These are phyloP conservation scores for Opisthocomus hoazin DNA, from an alignment of 2,113 vertebrate genomes.

Conservation along the genomic window DNA sequence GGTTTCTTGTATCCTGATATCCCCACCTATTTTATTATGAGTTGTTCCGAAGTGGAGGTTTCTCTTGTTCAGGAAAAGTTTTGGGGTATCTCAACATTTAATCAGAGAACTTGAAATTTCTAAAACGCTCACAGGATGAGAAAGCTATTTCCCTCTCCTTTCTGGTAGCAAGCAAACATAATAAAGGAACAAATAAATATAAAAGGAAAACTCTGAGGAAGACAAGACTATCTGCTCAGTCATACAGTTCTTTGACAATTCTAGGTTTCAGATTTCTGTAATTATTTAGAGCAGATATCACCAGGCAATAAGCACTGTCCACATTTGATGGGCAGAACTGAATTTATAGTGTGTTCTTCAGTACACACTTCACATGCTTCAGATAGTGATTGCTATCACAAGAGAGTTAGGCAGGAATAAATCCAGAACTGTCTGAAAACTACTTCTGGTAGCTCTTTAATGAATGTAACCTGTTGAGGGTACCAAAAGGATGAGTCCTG, in stretches of 20 bases:
- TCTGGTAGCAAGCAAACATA: neutral
- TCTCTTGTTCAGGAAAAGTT: neutral
- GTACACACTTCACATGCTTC: neutral
- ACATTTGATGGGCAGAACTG: neutral
- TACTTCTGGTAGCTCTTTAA: neutral
- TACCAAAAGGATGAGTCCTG: neutral
- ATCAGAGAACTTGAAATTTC: neutral
- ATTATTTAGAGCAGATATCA: neutral
- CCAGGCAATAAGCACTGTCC: neutral
- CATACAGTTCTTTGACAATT: neutral
- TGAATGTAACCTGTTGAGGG: neutral
- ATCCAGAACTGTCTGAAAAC: neutral
- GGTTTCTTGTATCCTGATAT: neutral
- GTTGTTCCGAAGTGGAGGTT: fast-evolving
- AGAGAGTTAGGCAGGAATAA: neutral
- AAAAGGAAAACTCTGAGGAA: neutral
- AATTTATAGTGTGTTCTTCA: neutral
- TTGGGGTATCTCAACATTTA: neutral
- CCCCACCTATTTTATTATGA: neutral
- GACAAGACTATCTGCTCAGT: neutral
- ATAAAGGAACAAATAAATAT: neutral
- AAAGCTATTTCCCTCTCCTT: neutral
- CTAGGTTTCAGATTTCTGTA: neutral
- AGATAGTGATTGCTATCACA: fast-evolving
- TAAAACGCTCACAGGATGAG: neutral